Conservation (phyloP, 1,140 invertebrate species). For the Halictus rubicundus region DNA sequence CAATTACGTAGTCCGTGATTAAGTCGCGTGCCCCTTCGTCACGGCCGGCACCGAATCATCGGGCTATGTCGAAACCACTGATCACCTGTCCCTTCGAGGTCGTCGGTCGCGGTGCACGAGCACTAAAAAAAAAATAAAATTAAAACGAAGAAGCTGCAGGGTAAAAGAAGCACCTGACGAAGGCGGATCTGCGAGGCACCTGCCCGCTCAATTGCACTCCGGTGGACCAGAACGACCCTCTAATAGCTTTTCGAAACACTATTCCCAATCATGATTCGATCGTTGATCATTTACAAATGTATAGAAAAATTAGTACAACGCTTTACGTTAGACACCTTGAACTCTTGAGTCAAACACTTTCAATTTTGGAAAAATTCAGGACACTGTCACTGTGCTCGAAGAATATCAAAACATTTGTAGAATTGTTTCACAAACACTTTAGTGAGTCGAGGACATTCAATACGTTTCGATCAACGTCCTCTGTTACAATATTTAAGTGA, state of each 20-base stretch:
- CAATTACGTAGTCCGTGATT: slow-evolving; percentile 10
- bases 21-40: slow-evolving; percentile 66
- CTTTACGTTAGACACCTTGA: too few relatives aligned
- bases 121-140: slow-evolving; percentile 27
- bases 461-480: too few relatives aligned
- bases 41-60: slow-evolving; percentile 65
- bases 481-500: too few relatives aligned
- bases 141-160: slow-evolving; percentile 21
- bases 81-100: slow-evolving; percentile 45
- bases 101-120: slow-evolving; percentile 12
- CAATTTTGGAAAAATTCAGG: too few relatives aligned
- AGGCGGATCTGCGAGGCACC: slow-evolving; percentile 45
- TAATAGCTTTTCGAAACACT: slow-evolving; percentile 34
- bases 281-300: too few relatives aligned
- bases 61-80: slow-evolving; percentile 58
- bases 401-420: too few relatives aligned
- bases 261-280: neutral
- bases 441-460: too few relatives aligned
- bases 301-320: too few relatives aligned
- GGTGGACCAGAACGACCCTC: slow-evolving; percentile 31
- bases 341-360: too few relatives aligned
- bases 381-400: too few relatives aligned
- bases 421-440: too few relatives aligned
- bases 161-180: slow-evolving; percentile 41
- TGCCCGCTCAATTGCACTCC: slow-evolving; percentile 38